phyloP scores from a whole-genome alignment of 2,888 invertebrate species.

The Strigamia maritima region DNA sequence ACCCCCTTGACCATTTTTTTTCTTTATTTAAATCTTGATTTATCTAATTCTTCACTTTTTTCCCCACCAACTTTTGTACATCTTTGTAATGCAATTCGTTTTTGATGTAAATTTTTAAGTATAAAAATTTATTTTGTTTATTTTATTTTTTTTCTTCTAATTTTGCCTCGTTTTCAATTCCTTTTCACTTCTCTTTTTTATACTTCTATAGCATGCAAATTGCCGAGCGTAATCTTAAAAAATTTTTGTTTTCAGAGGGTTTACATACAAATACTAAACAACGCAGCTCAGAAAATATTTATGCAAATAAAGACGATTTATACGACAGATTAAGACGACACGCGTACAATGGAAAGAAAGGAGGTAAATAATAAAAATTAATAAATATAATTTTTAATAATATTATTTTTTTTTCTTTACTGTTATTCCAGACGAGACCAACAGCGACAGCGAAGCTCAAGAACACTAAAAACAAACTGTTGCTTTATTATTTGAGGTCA shows the following conservation, averaged over 20 bases:
- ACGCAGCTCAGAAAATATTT: constrained; percentile 87
- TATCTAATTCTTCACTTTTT: neutral
- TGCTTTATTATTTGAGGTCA: neutral
- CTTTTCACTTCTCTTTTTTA: neutral
- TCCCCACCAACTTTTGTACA: neutral
- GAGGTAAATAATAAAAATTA: constrained; percentile 50
- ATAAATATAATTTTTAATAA: neutral
- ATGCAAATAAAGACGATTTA: constrained; percentile 88
- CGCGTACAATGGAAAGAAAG: constrained; percentile 93
- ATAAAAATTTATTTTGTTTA: constrained; percentile 18
- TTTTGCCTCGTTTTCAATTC: neutral
- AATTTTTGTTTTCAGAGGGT: constrained; percentile 57
- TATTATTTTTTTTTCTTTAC: too few species aligned
- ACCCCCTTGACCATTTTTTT: constrained; percentile 24
- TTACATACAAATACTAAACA: constrained; percentile 76
- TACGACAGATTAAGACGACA: constrained; percentile 93
- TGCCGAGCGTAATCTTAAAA: neutral
- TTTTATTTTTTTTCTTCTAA: neutral
- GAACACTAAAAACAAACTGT: constrained; percentile 37
- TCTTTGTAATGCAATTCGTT: neutral
- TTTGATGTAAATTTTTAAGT: neutral
- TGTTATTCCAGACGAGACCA: constrained; percentile 44
- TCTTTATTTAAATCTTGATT: constrained; percentile 25
- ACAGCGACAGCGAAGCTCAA: constrained; percentile 46
- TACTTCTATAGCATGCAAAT: neutral